Evolutionary conservation across 2,888 invertebrate species (phyloP).

Genomic region (Leptothorax acervorum): DNA sequence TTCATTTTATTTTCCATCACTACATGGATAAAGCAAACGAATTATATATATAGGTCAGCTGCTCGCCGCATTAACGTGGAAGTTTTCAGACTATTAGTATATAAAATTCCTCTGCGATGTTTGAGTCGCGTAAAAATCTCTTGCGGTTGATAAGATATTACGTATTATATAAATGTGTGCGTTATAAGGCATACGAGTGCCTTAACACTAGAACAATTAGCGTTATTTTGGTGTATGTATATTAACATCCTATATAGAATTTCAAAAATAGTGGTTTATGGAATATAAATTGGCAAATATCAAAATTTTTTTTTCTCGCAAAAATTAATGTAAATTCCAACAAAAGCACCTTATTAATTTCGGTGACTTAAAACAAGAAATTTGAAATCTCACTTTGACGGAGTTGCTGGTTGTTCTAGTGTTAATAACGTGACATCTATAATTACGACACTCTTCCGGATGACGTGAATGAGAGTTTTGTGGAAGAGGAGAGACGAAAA

Average conservation of each 20-base stretch:
- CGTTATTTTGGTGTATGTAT: neutral
- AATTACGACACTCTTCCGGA: slow-evolving; percentile 73
- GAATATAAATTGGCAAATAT: neutral
- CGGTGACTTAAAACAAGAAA: neutral
- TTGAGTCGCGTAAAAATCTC: neutral
- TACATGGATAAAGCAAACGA: no score
- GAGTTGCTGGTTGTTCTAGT: neutral
- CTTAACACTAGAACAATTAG: neutral
- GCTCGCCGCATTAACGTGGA: neutral
- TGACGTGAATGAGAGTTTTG: slow-evolving; percentile 65
- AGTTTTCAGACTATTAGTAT: neutral
- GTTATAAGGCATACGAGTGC: neutral
- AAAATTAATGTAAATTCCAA: neutral
- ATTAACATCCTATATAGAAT: neutral
- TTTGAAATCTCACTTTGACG: neutral
- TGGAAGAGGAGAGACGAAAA: neutral
- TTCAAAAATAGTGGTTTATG: neutral
- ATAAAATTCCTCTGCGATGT: neutral
- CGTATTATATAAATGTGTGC: neutral
- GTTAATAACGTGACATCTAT: neutral
- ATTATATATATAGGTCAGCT: neutral
- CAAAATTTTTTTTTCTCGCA: neutral
- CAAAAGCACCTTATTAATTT: neutral
- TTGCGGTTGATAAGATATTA: slow-evolving; percentile 12
- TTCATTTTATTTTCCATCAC: no score